Base-by-base conservation (phyloP, 2,113 vertebrate genomes). In the Anas platyrhynchos region DNA sequence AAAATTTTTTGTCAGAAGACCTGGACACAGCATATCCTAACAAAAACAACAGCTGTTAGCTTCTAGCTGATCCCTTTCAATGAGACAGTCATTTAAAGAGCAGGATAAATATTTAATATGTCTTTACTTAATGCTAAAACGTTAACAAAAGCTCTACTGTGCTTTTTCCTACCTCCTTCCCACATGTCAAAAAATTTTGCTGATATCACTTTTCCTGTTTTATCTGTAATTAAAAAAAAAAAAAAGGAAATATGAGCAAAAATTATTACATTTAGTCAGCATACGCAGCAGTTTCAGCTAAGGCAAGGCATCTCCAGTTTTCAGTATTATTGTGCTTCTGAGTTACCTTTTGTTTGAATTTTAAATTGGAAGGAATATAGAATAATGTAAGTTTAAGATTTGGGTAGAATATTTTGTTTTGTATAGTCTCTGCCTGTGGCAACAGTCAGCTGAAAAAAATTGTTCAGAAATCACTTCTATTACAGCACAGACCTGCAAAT, bases 141-240 rank as follows among this genome's bases (percentile, higher is more conserved):
- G 36, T 20, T 59, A 86, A 68, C 26, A 88, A 78, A 89, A 90
- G 11, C 34, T 88, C 48, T 56, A 0, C 43, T 46, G 7, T 14
- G 48, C 4, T 81, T 92, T 56, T 61, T 38, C 98, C 89, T 97
- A 98, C 98, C 98, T 63, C 93, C 95, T 69, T 29, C 5, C 22
- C 96, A 98, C 98, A 98, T 98, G 67, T 98, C 97, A 94, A 98
- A 98, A 90, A 58, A 94, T 3, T 41, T 36, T 7, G 85, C 13
- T 0, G 88, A 80, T 13, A 4, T 22, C 58, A 79, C 23, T 75
- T 97, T 87, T 84, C 98, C 98, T 14, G 98, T 98, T 71, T 77
- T 32, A 92, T 97, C 98, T 98, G 96, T 41, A 98, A 98, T 73
- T 27, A 22, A 58, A 89, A 89, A 80, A 76, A 79, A 43, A 44